phyloP scores from a whole-genome alignment of 2,888 invertebrate genomes.

The Mythimna albipuncta region DNA sequence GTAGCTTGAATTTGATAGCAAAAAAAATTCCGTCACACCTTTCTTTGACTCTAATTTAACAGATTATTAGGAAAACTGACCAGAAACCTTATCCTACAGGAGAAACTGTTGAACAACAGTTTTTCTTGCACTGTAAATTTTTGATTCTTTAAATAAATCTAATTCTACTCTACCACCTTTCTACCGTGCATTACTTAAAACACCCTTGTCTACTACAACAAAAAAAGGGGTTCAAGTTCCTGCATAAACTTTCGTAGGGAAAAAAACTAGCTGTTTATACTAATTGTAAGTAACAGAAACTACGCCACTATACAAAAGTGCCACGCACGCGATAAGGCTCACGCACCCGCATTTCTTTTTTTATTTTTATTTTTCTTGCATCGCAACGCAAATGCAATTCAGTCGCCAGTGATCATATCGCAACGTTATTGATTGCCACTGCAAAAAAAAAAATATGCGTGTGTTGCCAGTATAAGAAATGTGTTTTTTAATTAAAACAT shows the following conservation, averaged over 20 bases:
- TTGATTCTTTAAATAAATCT: no score
- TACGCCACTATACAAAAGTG: constrained; percentile 28
- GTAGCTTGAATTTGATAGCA: no score
- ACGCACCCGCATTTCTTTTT: constrained; percentile 47
- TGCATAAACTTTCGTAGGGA: constrained; percentile 29
- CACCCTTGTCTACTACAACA: constrained; percentile 6
- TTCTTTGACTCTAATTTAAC: no score
- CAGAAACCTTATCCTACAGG: no score
- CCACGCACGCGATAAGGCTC: constrained; percentile 56
- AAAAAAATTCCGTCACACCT: no score
- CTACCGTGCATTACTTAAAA: not conserved
- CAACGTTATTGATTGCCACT: constrained; percentile 52
- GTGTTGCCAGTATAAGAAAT: constrained; percentile 44
- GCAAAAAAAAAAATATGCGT: constrained; percentile 63
- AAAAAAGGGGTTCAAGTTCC: constrained; percentile 23
- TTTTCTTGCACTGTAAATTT: no score
- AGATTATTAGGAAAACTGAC: no score
- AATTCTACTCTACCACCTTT: no score
- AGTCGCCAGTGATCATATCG: constrained; percentile 54
- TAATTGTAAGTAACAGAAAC: constrained; percentile 59
- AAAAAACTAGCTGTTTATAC: constrained; percentile 49
- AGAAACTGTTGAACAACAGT: no score
- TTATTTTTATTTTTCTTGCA: constrained; percentile 35
- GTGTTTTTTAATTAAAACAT: constrained; percentile 41
- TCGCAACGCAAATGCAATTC: constrained; percentile 52